Evolutionary conservation across 64 coral and sea anemone genomes (phyloP).

Genomic region (Stichodactyla mertensii): DNA sequence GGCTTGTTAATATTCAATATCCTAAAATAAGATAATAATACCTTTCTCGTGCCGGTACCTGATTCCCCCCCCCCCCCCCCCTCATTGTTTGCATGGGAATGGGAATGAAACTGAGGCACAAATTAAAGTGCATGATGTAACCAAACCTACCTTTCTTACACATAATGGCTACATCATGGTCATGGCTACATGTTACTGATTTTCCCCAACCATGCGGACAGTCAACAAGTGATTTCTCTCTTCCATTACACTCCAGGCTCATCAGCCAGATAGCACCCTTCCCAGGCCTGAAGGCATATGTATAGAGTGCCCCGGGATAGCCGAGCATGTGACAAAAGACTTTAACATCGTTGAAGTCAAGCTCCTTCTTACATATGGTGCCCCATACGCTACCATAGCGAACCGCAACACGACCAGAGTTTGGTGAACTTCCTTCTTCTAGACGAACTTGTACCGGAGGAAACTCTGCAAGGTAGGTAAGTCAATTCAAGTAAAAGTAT

Average conservation of each 20-base stretch:
- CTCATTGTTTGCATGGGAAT: too few relatives aligned
- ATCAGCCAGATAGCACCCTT: constrained; percentile 23
- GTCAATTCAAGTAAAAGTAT: too few relatives aligned
- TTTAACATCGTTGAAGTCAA: constrained; percentile 10
- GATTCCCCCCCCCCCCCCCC: too few relatives aligned
- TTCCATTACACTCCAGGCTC: neutral
- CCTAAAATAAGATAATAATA: too few relatives aligned
- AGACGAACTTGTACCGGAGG: neutral
- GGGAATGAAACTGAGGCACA: too few relatives aligned
- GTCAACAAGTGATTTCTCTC: neutral
- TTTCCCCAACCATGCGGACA: constrained; percentile 2
- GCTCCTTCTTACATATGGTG: constrained; percentile 14
- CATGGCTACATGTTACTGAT: too few relatives aligned
- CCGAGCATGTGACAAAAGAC: constrained; percentile 12
- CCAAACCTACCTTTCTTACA: too few relatives aligned
- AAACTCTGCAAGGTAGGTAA: neutral
- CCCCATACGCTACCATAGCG: constrained; percentile 14
- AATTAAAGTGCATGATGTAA: too few relatives aligned
- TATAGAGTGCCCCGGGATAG: neutral
- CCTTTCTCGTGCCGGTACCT: too few relatives aligned
- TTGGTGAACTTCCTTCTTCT: neutral
- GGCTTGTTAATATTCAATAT: too few relatives aligned
- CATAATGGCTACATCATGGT: too few relatives aligned
- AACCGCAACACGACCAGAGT: constrained; percentile 15
- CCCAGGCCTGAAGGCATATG: neutral